Evolutionary conservation across 1,140 invertebrate species (phyloP), one percentile per base, ranked within the genome.

Genomic region (Dufourea novaeangliae): DNA sequence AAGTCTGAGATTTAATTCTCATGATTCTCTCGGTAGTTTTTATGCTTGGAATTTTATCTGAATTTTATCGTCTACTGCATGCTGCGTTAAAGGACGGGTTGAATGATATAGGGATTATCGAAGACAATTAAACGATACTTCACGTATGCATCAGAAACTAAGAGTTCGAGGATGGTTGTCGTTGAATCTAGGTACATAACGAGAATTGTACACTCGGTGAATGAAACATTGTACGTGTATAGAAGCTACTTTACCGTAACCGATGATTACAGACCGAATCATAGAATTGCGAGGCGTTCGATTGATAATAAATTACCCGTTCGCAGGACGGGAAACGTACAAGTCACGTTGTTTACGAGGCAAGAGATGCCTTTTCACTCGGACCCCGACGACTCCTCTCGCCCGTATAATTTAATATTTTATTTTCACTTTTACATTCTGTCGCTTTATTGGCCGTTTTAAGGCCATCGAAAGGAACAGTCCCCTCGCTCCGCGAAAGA

Each of bases 1-100:
- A n/a, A 44, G 32, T 27, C 32, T 52, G 62, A 50, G 34, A 64
- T 73, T 73, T 64, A 63, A 63, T 73, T 52, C 41, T 20, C 10
- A 14, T 25, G 57, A 50, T 34, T 62, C 0, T 14, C n/a, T 4
- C 2, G 17, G 44, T 6, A 2, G 5, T n/a, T 46, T 6, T 4
- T 6, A 5, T n/a, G 4, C 17, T 20, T 7, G 17, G 17, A 20
- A 20, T n/a, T 5, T 46, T 46, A 20, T n/a, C 44, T 46, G 4
- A 20, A n/a, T n/a, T n/a, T n/a, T 46, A 20, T 20, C 20, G 17
- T 46, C 17, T 46, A 7, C 44, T 7, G 8, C 3, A 6, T 20
- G 44, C 41, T 12, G 12, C 41, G 41, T 4, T 4, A 14, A 44
- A 44, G 11, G 14, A 20, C 8, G 8, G 34, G 34, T 37, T 37